Percentiles rank a stretch among this genome's conserved stretches.
These are phyloP conservation scores for Albula glossodonta DNA, from an alignment of 2,113 vertebrate species.

Conservation along the genomic window DNA sequence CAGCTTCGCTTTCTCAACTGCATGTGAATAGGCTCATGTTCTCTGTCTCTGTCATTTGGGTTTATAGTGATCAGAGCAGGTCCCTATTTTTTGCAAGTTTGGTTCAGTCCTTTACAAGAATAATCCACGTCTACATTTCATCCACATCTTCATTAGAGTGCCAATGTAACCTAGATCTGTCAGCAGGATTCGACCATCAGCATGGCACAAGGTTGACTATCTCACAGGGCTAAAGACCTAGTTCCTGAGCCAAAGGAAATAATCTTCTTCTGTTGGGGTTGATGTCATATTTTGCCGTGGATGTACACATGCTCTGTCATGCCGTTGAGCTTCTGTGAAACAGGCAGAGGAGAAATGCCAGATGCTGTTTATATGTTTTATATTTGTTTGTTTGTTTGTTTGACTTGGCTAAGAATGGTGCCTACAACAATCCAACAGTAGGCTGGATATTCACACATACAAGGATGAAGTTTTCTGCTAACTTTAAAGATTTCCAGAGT, in stretches of 20 bases:
- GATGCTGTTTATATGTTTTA: neutral
- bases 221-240: neutral
- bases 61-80: neutral
- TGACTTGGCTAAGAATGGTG: neutral
- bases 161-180: neutral
- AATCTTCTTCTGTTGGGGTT: neutral
- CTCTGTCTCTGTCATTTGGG: constrained; percentile 2
- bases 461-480: neutral
- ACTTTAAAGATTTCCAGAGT: neutral
- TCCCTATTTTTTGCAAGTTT: too few relatives aligned
- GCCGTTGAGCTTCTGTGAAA: neutral
- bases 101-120: neutral
- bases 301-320: neutral
- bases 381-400: neutral
- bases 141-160: neutral
- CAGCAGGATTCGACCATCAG: neutral
- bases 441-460: neutral
- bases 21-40: constrained; percentile 42
- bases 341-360: neutral
- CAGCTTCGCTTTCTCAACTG: constrained; percentile 30
- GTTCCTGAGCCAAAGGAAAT: neutral
- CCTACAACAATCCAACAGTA: neutral
- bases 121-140: neutral
- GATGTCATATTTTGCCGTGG: neutral
- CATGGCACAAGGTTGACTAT: neutral